These are phyloP conservation scores for Vultur gryphus DNA, from an alignment of 2,797 vertebrate genomes.

Conservation along the genomic window DNA sequence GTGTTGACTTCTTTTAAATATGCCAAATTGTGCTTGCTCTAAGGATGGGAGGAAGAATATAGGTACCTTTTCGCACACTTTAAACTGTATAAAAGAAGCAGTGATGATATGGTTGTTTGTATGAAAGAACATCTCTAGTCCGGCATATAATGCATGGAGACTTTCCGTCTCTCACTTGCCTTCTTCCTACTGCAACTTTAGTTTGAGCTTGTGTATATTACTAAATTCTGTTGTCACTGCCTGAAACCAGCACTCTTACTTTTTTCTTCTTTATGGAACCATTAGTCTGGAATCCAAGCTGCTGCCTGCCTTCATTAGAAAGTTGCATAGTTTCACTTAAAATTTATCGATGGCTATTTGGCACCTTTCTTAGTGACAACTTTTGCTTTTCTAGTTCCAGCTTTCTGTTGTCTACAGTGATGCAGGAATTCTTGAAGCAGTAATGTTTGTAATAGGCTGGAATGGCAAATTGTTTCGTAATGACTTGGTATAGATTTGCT, in stretches of 20 bases:
- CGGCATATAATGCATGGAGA: not conserved
- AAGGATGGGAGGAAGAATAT: constrained; percentile 12
- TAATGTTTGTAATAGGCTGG: not conserved
- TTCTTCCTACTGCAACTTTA: not conserved
- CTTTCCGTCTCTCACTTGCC: not conserved
- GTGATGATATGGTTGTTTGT: not conserved
- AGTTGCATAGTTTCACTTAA: not conserved
- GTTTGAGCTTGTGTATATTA: not conserved
- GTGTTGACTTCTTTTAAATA: constrained; percentile 14
- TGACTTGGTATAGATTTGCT: not conserved
- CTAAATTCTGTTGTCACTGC: not conserved
- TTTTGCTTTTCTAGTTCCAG: not conserved
- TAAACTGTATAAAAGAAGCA: not conserved
- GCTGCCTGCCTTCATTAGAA: not conserved
- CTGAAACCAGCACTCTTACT: not conserved
- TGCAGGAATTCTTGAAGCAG: not conserved
- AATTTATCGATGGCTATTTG: not conserved
- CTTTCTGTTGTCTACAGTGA: not conserved
- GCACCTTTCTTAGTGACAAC: not conserved
- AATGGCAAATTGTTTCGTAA: not conserved
- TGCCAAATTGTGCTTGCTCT: constrained; percentile 7
- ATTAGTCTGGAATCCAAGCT: not conserved
- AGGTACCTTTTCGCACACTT: not conserved
- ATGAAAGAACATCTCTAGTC: not conserved
- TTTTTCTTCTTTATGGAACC: not conserved